Evolutionary conservation across 2,797 vertebrate species (phyloP).

Genomic region (Selene dorsalis): DNA sequence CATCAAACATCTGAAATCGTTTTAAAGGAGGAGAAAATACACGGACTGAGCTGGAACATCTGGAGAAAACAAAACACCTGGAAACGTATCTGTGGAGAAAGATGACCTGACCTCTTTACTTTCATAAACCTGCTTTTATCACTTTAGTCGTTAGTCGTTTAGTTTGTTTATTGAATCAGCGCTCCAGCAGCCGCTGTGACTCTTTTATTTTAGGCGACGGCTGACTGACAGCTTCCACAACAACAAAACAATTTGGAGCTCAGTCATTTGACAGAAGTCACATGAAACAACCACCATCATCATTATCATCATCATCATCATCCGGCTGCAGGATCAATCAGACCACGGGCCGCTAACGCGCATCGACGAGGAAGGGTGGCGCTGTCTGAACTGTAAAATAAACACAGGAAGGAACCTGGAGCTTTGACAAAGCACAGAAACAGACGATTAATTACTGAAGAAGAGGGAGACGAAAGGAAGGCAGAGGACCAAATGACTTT

Average conservation of each 20-base stretch:
- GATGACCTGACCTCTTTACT: no score
- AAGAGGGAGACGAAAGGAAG: not conserved
- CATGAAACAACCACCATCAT: not conserved
- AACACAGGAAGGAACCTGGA: not conserved
- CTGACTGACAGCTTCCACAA: constrained; percentile 12
- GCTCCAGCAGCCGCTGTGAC: not conserved
- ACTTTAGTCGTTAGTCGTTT: not conserved
- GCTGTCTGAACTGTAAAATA: not conserved
- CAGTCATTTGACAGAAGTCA: not conserved
- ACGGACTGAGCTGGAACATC: no score
- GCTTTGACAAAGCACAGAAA: not conserved
- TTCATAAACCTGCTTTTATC: no score
- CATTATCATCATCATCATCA: not conserved
- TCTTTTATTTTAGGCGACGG: not conserved
- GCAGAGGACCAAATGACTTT: not conserved
- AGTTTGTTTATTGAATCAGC: not conserved
- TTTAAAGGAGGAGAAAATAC: no score
- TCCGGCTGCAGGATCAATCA: constrained; percentile 10
- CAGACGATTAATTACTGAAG: not conserved
- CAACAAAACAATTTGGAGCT: not conserved
- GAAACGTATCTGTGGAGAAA: no score
- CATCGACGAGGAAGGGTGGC: not conserved
- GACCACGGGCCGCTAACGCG: not conserved
- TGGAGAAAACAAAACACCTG: no score
- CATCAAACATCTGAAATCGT: no score